Evolutionary conservation across 35 echinoderm and acorn worm genomes (phyloP).

Genomic region (Lytechinus variegatus): DNA sequence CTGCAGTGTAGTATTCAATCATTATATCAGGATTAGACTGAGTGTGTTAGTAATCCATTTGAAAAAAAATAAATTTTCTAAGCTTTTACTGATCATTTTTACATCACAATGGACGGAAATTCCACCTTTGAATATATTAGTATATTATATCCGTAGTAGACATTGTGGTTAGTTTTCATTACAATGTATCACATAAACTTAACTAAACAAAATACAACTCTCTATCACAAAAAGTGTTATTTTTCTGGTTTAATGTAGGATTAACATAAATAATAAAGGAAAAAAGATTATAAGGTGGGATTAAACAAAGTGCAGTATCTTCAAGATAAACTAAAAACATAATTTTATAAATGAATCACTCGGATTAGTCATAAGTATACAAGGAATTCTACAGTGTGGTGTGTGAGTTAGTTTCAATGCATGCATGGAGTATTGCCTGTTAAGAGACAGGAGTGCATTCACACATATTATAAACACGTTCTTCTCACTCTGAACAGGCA

Average conservation of each 20-base stretch:
- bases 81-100: too few species aligned
- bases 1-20: too few species aligned
- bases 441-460: not conserved
- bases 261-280: not conserved
- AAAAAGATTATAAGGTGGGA: not conserved
- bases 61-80: too few species aligned
- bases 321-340: not conserved
- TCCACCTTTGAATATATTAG: too few species aligned
- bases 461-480: not conserved
- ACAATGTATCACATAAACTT: too few species aligned
- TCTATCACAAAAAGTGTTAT: not conserved
- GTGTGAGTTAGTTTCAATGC: not conserved
- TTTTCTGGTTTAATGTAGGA: not conserved
- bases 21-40: too few species aligned
- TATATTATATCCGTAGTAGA: too few species aligned
- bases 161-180: too few species aligned
- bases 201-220: not conserved
- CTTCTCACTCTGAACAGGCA: not conserved
- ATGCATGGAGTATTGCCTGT: not conserved
- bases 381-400: constrained; percentile 16
- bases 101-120: too few species aligned
- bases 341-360: not conserved
- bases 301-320: not conserved
- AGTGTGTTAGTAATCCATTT: too few species aligned
- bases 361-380: not conserved